Base-by-base conservation (phyloP, 2,797 vertebrate genomes). In the Hydrolagus colliei region DNA sequence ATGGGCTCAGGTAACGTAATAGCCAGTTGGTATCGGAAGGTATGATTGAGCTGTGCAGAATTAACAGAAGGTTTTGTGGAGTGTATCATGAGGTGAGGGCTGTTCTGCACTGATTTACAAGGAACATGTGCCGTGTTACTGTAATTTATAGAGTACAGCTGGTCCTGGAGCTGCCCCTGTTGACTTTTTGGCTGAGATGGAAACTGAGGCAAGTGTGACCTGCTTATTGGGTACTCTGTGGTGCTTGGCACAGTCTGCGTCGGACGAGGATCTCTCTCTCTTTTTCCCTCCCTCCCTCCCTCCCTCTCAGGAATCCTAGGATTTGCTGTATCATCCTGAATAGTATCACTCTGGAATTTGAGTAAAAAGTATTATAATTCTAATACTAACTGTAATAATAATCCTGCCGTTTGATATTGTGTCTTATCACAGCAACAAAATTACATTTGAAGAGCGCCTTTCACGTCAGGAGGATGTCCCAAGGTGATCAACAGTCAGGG, bases 91-190 rank as follows among this genome's bases (percentile, higher is more conserved):
- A 94, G 93, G 92, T 92, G 93, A 93, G 90, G 90, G 90, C 93
- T 92, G 93, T 91, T 93, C 90, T 0, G 86, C 86, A 87, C 91
- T 94, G 93, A 94, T 95, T 95, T 95, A 94, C 92, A 93, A 92
- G 92, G 91, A 88, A 87, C 91, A 88, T 93, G 93, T 92, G 92
- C 91, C 0, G 90, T 89, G 89, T 91, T 93, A 90, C 92, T 90
- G 91, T 93, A 93, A 94, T 95, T 95, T 94, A 94, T 94, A 90
- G 93, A 89, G 90, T 89, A 90, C 94, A 95, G 94, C 94, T 95
- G 94, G 93, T 89, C 92, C 87, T 86, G 88, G 90, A 90, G 91
- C 41, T 91, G 89, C 93, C 92, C 92, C 85, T 89, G 91, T 92
- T 92, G 93, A 89, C 92, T 93, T 92, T 52, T 90, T 88, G 91